phyloP scores from a whole-genome alignment of 1,140 invertebrate species.

The Drosophila virilis region DNA sequence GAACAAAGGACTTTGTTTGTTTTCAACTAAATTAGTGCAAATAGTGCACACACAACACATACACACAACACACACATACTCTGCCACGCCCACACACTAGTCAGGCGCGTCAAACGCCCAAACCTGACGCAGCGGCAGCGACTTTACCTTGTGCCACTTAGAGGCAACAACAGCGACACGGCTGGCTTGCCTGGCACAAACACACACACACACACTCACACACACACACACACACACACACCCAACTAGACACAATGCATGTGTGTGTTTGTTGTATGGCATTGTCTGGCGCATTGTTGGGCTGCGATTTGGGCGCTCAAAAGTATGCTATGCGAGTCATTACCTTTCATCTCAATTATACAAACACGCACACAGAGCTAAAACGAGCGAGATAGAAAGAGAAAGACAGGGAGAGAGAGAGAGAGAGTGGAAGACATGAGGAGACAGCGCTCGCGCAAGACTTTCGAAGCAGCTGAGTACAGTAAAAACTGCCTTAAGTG shows the following conservation, averaged over 20 bases:
- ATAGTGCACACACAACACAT: slow-evolving; percentile 67
- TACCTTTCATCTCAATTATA: slow-evolving; percentile 82
- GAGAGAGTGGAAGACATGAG: not conserved
- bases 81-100: slow-evolving; percentile 41
- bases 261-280: slow-evolving; percentile 32
- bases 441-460: not conserved
- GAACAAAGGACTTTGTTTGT: slow-evolving; percentile 82
- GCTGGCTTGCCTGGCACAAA: slow-evolving; percentile 53
- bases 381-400: slow-evolving; percentile 5
- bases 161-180: slow-evolving; percentile 50
- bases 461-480: slow-evolving; percentile 19
- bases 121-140: slow-evolving; percentile 51
- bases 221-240: slow-evolving; percentile 26
- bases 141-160: slow-evolving; percentile 81
- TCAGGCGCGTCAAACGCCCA: slow-evolving; percentile 28
- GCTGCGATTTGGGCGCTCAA: slow-evolving; percentile 71
- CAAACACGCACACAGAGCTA: slow-evolving; percentile 39
- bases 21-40: slow-evolving; percentile 84
- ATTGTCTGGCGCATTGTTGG: slow-evolving; percentile 78
- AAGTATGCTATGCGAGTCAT: slow-evolving; percentile 76
- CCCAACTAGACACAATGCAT: slow-evolving; percentile 16
- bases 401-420: not conserved
- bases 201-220: not conserved
- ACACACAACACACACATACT: slow-evolving; percentile 12
- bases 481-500: not conserved